A percentile compares a stretch with the other conserved stretches of the same genome.
Evolutionary conservation across 2,113 vertebrate genomes (phyloP).

Genomic region (Prinia subflava): DNA sequence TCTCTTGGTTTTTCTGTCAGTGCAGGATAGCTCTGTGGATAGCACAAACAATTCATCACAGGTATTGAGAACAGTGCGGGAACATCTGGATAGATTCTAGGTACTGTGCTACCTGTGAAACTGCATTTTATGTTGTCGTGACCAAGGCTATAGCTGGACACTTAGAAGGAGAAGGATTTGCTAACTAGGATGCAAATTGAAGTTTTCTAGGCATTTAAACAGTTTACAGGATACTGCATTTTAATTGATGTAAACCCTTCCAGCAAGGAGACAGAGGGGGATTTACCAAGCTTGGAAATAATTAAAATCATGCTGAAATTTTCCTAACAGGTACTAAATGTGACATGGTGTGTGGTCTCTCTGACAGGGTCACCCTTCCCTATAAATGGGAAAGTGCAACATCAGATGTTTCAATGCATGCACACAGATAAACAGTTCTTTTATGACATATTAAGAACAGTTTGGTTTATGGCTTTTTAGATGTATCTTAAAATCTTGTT

Average conservation of each 20-base stretch:
- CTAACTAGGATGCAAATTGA: background rate
- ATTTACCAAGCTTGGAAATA: conserved; percentile 22
- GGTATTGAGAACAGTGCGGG: background rate
- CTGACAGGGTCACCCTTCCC: background rate
- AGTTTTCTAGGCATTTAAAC: background rate
- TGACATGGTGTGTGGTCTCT: conserved; percentile 43
- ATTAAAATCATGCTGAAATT: conserved; percentile 24
- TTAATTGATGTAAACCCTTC: background rate
- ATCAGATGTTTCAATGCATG: background rate
- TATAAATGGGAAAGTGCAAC: background rate
- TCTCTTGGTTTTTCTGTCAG: background rate
- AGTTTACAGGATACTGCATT: background rate
- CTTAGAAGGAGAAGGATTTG: background rate
- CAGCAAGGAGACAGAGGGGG: conserved; percentile 3
- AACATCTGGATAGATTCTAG: background rate
- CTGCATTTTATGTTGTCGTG: background rate
- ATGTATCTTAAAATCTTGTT: background rate
- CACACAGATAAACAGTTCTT: background rate
- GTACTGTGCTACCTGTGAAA: background rate
- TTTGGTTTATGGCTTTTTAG: conserved; percentile 27
- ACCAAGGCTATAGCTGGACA: background rate
- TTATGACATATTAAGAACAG: background rate
- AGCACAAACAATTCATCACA: background rate
- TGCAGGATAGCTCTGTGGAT: background rate
- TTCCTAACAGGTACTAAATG: conserved; percentile 31